Conservation (phyloP, 2,113 vertebrate genomes). For the Chauna torquata region DNA sequence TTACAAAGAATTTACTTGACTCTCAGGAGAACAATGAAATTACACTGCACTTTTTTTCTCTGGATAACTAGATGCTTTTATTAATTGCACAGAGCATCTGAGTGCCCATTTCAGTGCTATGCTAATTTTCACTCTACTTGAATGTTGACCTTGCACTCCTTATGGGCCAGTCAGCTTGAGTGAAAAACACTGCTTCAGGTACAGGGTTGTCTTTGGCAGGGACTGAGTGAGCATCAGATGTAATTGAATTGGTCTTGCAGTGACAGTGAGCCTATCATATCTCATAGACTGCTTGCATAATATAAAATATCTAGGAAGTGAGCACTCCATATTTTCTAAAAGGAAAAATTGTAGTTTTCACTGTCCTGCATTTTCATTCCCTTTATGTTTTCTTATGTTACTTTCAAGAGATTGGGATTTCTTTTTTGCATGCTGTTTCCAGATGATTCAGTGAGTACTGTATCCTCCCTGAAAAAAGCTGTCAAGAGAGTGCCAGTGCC, state of each 20-base stretch:
- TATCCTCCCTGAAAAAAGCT: background rate
- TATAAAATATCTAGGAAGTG: background rate
- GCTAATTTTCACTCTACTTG: background rate
- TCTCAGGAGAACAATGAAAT: background rate
- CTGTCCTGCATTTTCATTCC: background rate
- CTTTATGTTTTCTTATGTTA: background rate
- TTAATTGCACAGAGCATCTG: background rate
- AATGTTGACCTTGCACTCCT: background rate
- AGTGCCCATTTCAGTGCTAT: background rate
- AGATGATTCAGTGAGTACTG: background rate
- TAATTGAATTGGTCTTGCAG: background rate
- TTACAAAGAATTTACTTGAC: background rate
- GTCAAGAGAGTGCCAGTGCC: background rate
- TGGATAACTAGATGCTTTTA: background rate
- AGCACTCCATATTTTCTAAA: background rate
- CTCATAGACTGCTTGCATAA: background rate
- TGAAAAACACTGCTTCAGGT: background rate
- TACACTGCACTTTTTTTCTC: background rate
- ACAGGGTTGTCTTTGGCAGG: background rate
- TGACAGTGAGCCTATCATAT: background rate
- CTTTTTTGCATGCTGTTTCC: background rate
- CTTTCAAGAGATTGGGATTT: background rate
- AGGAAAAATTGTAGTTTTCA: background rate
- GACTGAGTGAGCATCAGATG: background rate
- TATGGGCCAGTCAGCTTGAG: background rate